Percentiles rank a stretch among this genome's conserved stretches.
Conservation (phyloP, 2,113 vertebrate genomes). For the Coreoperca whiteheadi region DNA sequence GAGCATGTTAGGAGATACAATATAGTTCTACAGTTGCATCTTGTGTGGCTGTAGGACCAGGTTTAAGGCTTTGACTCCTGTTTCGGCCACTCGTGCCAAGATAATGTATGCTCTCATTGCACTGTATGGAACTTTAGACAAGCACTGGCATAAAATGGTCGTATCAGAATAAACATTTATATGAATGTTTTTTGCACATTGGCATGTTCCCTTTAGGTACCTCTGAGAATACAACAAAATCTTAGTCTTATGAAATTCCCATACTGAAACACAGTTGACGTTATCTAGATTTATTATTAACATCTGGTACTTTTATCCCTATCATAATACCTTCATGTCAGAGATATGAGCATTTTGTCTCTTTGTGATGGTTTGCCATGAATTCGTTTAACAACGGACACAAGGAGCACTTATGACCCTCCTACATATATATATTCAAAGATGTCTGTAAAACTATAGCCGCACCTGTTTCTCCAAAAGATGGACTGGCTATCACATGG, state of each 20-base stretch:
- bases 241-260: constrained; percentile 33
- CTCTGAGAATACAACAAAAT: constrained; percentile 28
- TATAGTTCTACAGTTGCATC: background rate
- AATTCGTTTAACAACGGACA: constrained; percentile 63
- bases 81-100: background rate
- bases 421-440: constrained; percentile 50
- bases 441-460: constrained; percentile 42
- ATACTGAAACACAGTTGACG: constrained; percentile 38
- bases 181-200: constrained; percentile 29
- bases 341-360: constrained; percentile 68
- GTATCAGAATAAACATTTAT: constrained; percentile 4
- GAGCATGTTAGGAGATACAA: background rate
- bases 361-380: constrained; percentile 65
- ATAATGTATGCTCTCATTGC: background rate
- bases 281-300: constrained; percentile 69
- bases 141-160: constrained; percentile 10
- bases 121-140: background rate
- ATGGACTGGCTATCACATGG: constrained; percentile 64
- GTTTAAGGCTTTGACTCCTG: background rate
- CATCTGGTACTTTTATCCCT: constrained; percentile 75
- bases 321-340: constrained; percentile 72
- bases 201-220: constrained; percentile 15
- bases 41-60: background rate
- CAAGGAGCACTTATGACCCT: constrained; percentile 50
- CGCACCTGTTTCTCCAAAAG: constrained; percentile 67